Conservation (phyloP, 1,140 invertebrate species). For the Drosophila nikananu region DNA sequence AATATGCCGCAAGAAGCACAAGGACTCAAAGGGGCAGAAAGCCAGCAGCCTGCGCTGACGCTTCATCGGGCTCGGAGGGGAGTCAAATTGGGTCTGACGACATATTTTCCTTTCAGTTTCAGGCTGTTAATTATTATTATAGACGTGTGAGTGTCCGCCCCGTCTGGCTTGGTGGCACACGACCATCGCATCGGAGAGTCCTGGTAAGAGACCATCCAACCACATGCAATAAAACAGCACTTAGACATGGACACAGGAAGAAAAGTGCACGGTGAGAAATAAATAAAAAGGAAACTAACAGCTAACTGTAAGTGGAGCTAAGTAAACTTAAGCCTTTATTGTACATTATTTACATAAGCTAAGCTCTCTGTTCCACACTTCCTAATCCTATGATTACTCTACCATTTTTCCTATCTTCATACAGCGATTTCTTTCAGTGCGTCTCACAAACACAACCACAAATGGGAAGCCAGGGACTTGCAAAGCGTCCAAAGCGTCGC, state of each 20-base stretch:
- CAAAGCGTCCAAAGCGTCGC: constrained; percentile 2
- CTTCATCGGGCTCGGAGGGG: neutral
- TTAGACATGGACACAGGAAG: constrained; percentile 60
- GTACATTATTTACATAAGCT: neutral
- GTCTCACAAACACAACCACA: constrained; percentile 10
- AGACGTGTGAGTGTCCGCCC: constrained; percentile 75
- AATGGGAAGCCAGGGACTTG: constrained; percentile 1
- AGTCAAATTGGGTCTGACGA: constrained; percentile 39
- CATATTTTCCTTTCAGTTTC: constrained; percentile 70
- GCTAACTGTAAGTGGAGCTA: too few relatives aligned
- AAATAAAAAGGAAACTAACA: neutral
- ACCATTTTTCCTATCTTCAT: neutral
- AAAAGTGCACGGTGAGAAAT: constrained; percentile 22
- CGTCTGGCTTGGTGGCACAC: constrained; percentile 51
- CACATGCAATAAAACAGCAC: constrained; percentile 83
- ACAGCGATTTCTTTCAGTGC: neutral
- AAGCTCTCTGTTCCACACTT: too few relatives aligned
- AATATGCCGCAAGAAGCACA: constrained; percentile 61
- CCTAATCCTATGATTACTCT: rapidly evolving
- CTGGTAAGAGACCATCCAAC: constrained; percentile 35
- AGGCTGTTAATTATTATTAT: constrained; percentile 84
- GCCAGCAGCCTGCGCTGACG: neutral
- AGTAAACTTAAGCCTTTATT: neutral
- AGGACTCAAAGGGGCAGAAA: constrained; percentile 8
- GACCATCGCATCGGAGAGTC: constrained; percentile 26